Conservation (phyloP, 2,888 invertebrate genomes). For the Orchesellides sinensis region DNA sequence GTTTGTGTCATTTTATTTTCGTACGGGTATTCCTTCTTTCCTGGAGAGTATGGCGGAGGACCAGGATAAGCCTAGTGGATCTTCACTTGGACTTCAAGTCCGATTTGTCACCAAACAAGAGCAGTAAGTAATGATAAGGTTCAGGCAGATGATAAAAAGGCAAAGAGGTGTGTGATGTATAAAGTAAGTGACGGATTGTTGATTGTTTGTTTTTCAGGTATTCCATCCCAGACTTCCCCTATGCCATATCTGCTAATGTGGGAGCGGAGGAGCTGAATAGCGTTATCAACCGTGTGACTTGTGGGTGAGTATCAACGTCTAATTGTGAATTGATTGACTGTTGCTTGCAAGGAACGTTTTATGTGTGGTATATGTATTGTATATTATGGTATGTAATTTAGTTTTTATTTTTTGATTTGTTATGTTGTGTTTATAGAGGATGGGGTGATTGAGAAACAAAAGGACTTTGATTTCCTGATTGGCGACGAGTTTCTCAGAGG, state of each 20-base stretch:
- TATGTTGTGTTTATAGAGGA: slow-evolving; percentile 71
- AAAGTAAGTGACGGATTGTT: neutral
- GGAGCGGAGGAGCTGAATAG: slow-evolving; percentile 85
- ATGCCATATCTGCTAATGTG: slow-evolving; percentile 87
- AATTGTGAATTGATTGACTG: neutral
- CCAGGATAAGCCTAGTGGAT: neutral
- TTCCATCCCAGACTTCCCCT: slow-evolving; percentile 91
- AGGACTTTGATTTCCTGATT: slow-evolving; percentile 92
- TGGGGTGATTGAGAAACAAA: slow-evolving; percentile 64
- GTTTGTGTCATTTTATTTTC: too few relatives aligned
- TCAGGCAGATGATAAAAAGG: too few relatives aligned
- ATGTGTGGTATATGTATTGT: neutral
- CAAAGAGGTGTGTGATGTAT: too few relatives aligned
- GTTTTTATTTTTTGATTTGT: slow-evolving; percentile 2
- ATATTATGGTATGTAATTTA: too few relatives aligned
- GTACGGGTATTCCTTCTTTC: too few relatives aligned
- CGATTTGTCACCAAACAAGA: slow-evolving; percentile 88
- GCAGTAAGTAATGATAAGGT: too few relatives aligned
- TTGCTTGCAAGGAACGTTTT: neutral
- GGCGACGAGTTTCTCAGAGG: slow-evolving; percentile 88
- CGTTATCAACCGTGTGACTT: slow-evolving; percentile 87
- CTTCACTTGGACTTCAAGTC: slow-evolving; percentile 81
- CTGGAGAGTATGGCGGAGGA: neutral
- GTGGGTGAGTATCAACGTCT: neutral
- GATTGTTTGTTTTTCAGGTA: slow-evolving; percentile 83